phyloP scores from a whole-genome alignment of 2,888 invertebrate species.

The Pecten maximus region DNA sequence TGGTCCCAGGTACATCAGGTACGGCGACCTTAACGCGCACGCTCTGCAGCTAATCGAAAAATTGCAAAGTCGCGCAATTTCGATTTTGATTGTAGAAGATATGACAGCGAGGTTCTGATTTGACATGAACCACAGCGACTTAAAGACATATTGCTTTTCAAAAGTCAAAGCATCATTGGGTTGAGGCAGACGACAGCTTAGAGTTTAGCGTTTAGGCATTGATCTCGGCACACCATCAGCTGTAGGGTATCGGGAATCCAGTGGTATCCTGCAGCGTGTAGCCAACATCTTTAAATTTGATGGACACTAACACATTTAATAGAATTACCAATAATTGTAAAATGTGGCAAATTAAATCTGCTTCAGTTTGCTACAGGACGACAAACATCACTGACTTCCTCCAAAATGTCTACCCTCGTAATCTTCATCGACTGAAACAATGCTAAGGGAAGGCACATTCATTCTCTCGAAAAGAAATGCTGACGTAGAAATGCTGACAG shows the following conservation, averaged over 20 bases:
- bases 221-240: neutral
- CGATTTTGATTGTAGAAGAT: neutral
- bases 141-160: neutral
- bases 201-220: neutral
- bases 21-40: neutral
- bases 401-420: neutral
- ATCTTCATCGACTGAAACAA: neutral
- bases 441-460: neutral
- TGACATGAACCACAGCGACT: neutral
- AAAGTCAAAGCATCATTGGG: neutral
- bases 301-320: neutral
- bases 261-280: neutral
- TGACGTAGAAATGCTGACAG: neutral
- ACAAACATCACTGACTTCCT: neutral
- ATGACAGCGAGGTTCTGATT: neutral
- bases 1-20: neutral
- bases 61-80: neutral
- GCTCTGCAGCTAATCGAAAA: neutral
- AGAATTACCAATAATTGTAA: slow-evolving; percentile 14
- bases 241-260: neutral
- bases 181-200: neutral
- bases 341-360: neutral
- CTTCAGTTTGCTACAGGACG: neutral
- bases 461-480: neutral
- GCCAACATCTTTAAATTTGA: neutral